Conservation (phyloP, 2,113 vertebrate species). For the Seriola quinqueradiata region DNA sequence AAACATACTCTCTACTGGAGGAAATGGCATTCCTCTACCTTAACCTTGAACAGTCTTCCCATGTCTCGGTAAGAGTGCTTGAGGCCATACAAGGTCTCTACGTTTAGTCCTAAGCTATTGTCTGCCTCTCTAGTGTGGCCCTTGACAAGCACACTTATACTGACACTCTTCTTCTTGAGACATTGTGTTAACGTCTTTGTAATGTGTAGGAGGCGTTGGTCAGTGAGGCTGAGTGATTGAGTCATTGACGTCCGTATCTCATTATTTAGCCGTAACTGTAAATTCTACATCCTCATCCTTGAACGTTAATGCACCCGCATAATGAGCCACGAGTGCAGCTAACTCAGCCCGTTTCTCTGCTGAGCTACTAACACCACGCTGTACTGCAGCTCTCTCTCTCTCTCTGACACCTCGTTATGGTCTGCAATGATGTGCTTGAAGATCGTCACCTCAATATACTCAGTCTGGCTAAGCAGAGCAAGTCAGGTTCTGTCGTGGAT, state of each 20-base stretch:
- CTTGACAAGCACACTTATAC: not conserved
- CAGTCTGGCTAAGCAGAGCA: not conserved
- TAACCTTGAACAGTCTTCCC: slow-evolving; percentile 7
- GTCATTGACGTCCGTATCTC: not conserved
- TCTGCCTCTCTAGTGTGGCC: not conserved
- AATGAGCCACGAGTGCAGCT: not conserved
- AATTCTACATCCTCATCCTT: not conserved
- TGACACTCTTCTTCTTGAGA: not conserved
- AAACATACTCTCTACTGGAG: not conserved
- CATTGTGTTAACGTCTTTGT: not conserved
- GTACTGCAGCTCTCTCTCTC: not conserved
- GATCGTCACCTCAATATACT: not conserved
- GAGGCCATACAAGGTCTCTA: not conserved
- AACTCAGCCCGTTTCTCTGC: not conserved
- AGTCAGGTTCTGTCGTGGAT: not conserved
- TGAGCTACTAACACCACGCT: no score
- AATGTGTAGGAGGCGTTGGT: not conserved
- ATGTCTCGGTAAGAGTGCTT: not conserved
- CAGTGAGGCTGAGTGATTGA: not conserved
- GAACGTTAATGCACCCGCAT: not conserved
- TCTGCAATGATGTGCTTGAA: not conserved
- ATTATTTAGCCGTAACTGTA: not conserved
- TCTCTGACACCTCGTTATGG: not conserved
- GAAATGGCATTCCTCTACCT: not conserved
- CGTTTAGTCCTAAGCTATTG: not conserved